A percentile compares a stretch with the other conserved stretches of the same genome.
Evolutionary conservation across 2,113 vertebrate species (phyloP).

Genomic region (Albula goreensis): DNA sequence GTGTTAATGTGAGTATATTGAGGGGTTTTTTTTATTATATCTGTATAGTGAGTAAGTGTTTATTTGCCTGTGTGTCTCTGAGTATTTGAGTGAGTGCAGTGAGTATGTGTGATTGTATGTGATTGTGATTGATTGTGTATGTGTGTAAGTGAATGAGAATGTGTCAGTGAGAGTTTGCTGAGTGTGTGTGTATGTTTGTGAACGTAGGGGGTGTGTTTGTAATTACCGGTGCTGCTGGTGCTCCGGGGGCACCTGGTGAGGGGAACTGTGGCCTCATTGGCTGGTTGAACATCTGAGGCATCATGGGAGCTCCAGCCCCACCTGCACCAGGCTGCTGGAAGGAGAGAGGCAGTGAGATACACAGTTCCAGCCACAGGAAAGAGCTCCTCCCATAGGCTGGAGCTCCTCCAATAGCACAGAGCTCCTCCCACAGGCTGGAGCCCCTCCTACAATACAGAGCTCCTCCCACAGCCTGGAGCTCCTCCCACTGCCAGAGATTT

Average conservation of each 20-base stretch:
- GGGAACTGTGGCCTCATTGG: constrained; percentile 92
- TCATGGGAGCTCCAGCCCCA: constrained; percentile 79
- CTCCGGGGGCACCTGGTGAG: constrained; percentile 69
- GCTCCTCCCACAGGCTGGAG: background rate
- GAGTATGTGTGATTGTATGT: background rate
- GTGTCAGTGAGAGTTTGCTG: too few relatives aligned
- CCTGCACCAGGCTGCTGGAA: constrained; percentile 76
- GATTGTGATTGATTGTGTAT: background rate
- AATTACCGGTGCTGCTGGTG: constrained; percentile 77
- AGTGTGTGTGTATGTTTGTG: too few relatives aligned
- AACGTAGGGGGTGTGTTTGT: background rate
- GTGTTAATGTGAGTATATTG: background rate
- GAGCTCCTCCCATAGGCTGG: constrained; percentile 14
- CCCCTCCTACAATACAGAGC: constrained; percentile 67
- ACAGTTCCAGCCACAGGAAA: background rate
- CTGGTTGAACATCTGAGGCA: constrained; percentile 85
- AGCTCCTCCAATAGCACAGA: constrained; percentile 10
- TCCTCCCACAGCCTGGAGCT: constrained; percentile 28
- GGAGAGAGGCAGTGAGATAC: constrained; percentile 10
- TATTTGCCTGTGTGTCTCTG: background rate
- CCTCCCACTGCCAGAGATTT: background rate
- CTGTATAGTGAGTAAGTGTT: constrained; percentile 17
- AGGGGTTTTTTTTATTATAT: too few relatives aligned
- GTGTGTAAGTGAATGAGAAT: too few relatives aligned
- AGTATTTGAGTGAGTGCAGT: background rate